Base-by-base conservation (phyloP, 2,888 invertebrate genomes). In the Hydroisotoma schaefferi region DNA sequence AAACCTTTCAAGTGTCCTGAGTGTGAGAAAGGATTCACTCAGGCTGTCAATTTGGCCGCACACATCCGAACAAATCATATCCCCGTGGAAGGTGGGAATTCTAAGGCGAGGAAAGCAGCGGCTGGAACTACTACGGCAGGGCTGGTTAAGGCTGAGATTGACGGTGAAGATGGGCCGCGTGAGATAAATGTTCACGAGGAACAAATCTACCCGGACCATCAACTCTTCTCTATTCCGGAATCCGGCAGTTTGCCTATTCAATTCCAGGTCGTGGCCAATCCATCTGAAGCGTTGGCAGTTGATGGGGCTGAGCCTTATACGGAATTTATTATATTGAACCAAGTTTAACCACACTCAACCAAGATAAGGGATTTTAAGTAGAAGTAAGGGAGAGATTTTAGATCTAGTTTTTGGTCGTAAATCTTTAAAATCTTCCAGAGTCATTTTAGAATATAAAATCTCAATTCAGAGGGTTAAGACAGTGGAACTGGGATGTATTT, bases 1-100 rank as follows among this genome's bases (percentile, higher is more conserved):
- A 46, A 44, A 48, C 47, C 47, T 2, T 47, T 58, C 23, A 57
- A 58, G 33, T 67, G 67, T 51, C 26, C 56, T 1, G 47, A 59
- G 5, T 67, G 64, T 47, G 60, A 38, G 2, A 67, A 62, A 44
- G 53, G 57, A 18, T 67, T 63, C 38, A 48, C 58, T 3, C 51
- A 59, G 10, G 54, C 56, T 25, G 56, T 60, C 26, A 62, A 67
- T 28, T 54, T 67, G 20, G 60, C 40, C 26, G 56, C 57, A 40
- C 67, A 67, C 26, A 46, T 61, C 44, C 59, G 57, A 27, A 5
- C 33, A 12, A 29, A 26, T 33, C 57, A 57, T 29, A 52, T 33
- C 6, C n/a, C 37, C 5, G 46, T 23, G 4, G 23, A 12, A 20
- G 40, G 5, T 10, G 20, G 8, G n/a, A 40, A 40, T 5, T 18